Conservation (phyloP, 1,140 invertebrate genomes). For the Leptopilina boulardi region DNA sequence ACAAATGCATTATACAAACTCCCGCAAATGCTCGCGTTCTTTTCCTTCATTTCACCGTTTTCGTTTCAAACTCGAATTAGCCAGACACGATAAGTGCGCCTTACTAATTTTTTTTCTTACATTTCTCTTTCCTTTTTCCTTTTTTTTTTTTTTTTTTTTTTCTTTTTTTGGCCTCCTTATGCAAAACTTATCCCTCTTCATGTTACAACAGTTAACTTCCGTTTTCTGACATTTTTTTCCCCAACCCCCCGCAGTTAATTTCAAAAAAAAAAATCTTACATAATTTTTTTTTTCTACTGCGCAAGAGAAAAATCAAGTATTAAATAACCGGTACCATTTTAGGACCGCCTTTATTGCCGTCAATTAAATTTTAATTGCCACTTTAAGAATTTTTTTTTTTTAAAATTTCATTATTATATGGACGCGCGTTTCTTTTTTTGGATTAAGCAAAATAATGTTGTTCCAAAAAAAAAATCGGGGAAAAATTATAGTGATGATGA, state of each 20-base stretch:
- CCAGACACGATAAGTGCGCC: conserved; percentile 20
- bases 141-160: background rate
- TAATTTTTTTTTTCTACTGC: background rate
- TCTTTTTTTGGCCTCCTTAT: background rate
- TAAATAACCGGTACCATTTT: background rate
- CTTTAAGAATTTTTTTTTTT: background rate
- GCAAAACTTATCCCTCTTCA: conserved; percentile 6
- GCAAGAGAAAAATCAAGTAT: conserved; percentile 1
- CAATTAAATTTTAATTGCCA: conserved; percentile 27
- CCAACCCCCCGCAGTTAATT: too few relatives aligned
- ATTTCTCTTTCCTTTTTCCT: background rate
- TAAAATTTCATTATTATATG: too few relatives aligned
- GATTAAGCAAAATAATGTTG: too few relatives aligned
- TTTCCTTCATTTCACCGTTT: conserved; percentile 18
- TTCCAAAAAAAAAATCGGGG: too few relatives aligned
- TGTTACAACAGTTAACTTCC: conserved; percentile 15
- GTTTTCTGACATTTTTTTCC: background rate
- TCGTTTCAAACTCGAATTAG: background rate
- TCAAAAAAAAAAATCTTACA: background rate
- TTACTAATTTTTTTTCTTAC: background rate
- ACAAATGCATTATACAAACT: conserved; percentile 1
- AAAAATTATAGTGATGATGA: too few relatives aligned
- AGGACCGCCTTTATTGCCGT: background rate
- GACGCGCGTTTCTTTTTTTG: too few relatives aligned
- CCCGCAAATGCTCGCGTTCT: conserved; percentile 11